These are phyloP conservation scores for Formica selysi DNA, from an alignment of 1,140 invertebrate genomes.

Conservation along the genomic window DNA sequence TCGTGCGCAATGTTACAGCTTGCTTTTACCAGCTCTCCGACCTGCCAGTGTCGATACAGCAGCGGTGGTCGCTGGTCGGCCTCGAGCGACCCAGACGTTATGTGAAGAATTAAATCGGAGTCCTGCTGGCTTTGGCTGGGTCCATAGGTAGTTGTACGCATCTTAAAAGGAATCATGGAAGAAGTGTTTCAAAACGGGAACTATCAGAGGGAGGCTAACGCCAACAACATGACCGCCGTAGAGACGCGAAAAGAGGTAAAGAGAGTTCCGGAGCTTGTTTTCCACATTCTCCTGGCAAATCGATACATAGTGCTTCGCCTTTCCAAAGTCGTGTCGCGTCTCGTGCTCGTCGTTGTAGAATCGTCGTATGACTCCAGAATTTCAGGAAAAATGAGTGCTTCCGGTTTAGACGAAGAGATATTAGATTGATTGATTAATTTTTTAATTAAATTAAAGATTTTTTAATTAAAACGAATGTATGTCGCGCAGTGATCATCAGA, in stretches of 20 bases:
- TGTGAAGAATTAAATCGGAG: slow-evolving; percentile 47
- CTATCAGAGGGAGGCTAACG: slow-evolving; percentile 76
- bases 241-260: slow-evolving; percentile 82
- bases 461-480: slow-evolving; percentile 3
- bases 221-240: slow-evolving; percentile 75
- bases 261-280: background rate
- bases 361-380: background rate
- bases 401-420: background rate
- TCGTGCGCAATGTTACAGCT: background rate
- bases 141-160: slow-evolving; percentile 26
- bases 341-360: background rate
- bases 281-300: slow-evolving; percentile 61
- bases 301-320: slow-evolving; percentile 56
- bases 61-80: slow-evolving; percentile 22
- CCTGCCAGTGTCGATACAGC: slow-evolving; percentile 42
- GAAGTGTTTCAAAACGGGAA: slow-evolving; percentile 83
- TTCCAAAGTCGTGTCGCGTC: slow-evolving; percentile 11
- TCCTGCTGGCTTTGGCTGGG: slow-evolving; percentile 50
- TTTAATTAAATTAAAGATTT: background rate
- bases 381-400: no score
- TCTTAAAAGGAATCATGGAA: slow-evolving; percentile 78
- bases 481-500: slow-evolving; percentile 40
- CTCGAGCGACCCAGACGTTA: slow-evolving; percentile 45
- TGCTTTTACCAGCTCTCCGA: background rate
- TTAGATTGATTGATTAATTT: slow-evolving; percentile 11